phyloP scores from a whole-genome alignment of 1,140 invertebrate species.

The Ganaspis sp. region DNA sequence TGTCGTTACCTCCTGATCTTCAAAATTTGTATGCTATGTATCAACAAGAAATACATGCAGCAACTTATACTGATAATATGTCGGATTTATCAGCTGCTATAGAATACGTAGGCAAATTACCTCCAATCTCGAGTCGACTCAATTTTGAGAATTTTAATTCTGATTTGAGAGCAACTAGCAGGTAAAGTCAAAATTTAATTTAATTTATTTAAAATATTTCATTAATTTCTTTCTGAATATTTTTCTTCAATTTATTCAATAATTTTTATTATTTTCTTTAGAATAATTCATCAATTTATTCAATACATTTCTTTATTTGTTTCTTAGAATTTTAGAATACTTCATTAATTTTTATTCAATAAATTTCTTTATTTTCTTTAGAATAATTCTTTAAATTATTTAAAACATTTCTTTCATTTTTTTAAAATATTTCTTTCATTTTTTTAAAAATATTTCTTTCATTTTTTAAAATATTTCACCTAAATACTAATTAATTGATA shows the following conservation, averaged over 20 bases:
- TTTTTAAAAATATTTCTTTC: too few relatives aligned
- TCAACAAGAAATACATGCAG: conserved; percentile 88
- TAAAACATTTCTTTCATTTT: too few relatives aligned
- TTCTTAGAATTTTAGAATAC: too few relatives aligned
- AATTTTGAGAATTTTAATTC: conserved; percentile 61
- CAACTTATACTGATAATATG: conserved; percentile 81
- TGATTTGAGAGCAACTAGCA: conserved; percentile 62
- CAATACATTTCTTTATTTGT: neutral
- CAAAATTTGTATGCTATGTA: conserved; percentile 91
- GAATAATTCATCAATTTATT: neutral
- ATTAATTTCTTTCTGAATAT: neutral
- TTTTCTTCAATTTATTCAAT: too few relatives aligned
- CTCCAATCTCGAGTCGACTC: conserved; percentile 64
- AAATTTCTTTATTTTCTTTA: too few relatives aligned
- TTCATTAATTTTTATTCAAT: too few relatives aligned
- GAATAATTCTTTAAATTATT: too few relatives aligned
- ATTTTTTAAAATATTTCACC: too few relatives aligned
- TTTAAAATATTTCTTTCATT: too few relatives aligned
- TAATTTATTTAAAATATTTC: neutral
- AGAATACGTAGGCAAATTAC: conserved; percentile 61
- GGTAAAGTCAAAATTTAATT: conserved; percentile 49
- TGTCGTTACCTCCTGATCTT: conserved; percentile 85
- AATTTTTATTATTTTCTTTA: too few relatives aligned
- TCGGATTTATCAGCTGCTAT: conserved; percentile 58
- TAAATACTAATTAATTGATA: too few relatives aligned